Evolutionary conservation across 2,797 vertebrate genomes (phyloP), one percentile per base, ranked within the genome.

Genomic region (Sebastes melanostomus): DNA sequence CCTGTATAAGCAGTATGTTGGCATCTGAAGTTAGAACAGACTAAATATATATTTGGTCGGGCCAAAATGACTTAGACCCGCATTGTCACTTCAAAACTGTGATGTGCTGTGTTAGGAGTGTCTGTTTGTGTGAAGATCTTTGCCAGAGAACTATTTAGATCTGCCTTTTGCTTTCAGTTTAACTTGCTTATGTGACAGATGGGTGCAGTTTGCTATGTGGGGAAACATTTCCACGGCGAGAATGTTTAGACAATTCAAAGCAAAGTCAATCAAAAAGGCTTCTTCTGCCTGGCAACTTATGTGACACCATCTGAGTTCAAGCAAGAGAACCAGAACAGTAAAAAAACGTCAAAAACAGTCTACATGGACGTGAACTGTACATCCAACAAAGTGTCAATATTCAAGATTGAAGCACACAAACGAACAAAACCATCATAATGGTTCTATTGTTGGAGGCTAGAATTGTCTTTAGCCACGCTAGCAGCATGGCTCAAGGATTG

Each of bases 181-280:
- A 88, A 85, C 72, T 88, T 80, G 78, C 85, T 87, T 73, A 66
- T 58, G 80, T 89, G 87, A 88, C 84, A 91, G 63, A 91, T 89
- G 79, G 87, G 75, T 76, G 71, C 85, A 81, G 84, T 83, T 85
- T 92, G 76, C 85, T 27, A 38, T 82, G 70, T 63, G 59, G 60
- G 59, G 73, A 62, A 84, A 65, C 1, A 58, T 14, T 71, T 82
- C 27, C 29, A 75, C 32, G 50, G 61, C 0, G 2, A 77, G n/a
- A 86, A 85, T 72, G 69, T 91, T 85, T 82, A 60, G 42, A 84
- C 56, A 81, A 82, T 80, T 83, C 66, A 87, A 83, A 88, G 63
- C 11, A 71, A 78, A 88, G 46, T 55, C 65, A 80, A 72, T 76
- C 72, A 85, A 61, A 90, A 79, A 72, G 20, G 14, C 30, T 29